Percentiles rank a stretch among this genome's conserved stretches.
These are phyloP conservation scores for Furnarius figulus DNA, from an alignment of 2,113 vertebrate species.

Conservation along the genomic window DNA sequence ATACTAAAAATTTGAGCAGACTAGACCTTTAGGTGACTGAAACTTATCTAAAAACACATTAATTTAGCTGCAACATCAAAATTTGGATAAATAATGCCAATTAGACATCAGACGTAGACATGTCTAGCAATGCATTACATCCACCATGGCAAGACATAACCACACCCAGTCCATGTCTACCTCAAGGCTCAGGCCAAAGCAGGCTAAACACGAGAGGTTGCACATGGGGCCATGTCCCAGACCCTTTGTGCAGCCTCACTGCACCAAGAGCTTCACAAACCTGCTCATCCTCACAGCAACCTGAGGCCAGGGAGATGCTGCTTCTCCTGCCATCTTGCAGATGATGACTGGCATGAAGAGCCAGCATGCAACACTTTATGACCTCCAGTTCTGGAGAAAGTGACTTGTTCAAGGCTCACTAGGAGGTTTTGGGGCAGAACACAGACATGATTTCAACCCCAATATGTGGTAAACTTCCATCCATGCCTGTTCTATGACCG, in stretches of 20 bases:
- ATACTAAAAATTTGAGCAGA: background rate
- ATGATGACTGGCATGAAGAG: accelerated
- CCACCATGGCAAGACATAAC: background rate
- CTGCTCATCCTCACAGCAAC: background rate
- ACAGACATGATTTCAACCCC: accelerated
- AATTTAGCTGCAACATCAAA: background rate
- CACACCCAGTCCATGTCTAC: accelerated
- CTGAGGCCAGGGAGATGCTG: background rate
- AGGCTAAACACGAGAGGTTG: accelerated
- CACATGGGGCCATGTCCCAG: no score
- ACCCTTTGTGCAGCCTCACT: background rate
- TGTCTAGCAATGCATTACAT: accelerated
- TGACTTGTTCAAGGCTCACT: accelerated
- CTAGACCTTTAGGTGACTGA: background rate
- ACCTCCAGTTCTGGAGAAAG: background rate
- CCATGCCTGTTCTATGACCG: accelerated
- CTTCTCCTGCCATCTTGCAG: background rate
- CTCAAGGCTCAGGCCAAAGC: background rate
- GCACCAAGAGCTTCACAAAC: background rate
- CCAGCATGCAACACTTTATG: accelerated
- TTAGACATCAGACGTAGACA: accelerated
- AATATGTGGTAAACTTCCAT: background rate
- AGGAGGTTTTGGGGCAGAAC: background rate
- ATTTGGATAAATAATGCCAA: background rate
- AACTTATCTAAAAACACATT: background rate